Evolutionary conservation across 2,797 vertebrate species (phyloP), one percentile per base, ranked within the genome.

Genomic region (Podarcis siculus): DNA sequence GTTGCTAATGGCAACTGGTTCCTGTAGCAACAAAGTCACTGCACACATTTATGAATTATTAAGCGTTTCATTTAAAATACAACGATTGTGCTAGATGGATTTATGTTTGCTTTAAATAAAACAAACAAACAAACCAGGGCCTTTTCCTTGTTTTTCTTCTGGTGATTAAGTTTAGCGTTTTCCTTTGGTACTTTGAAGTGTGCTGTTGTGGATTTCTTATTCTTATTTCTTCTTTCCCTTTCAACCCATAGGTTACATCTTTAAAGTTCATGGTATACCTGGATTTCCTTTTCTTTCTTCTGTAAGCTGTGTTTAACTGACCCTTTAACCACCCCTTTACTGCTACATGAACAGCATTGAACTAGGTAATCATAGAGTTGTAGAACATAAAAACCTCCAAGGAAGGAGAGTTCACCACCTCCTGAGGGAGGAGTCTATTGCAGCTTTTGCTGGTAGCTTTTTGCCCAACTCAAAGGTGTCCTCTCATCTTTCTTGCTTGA

Each of bases 1-100:
- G 39, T 30, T 49, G 21, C 21, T 87, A 76, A 35, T 83, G 55
- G 82, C 72, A 87, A 1, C 78, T 83, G 0, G 3, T 91, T 88
- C 76, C 82, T 92, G 0, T 85, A 45, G 25, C 37, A 66, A 32
- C 1, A 89, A 76, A 61, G 32, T 85, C 89, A 55, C 71, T 35
- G 37, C 89, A 30, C 66, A 85, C 78, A 15, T 88, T 88, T 88
- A 37, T 86, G 45, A 92, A 92, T 89, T 86, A 93, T 32, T 66
- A 75, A 89, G 89, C 30, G 13, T 88, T 92, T 89, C 83, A 94
- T 94, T 86, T 37, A 94, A 66, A 64, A 21, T 61, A 72, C 85
- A 90, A 77, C 8, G 8, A 89, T 55, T 80, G 42, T 23, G 93
- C 66, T 77, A 89, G 77, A 90, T 90, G 25, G 76, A 72, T 83